These are phyloP conservation scores for Sorex araneus DNA, from an alignment of 2,113 vertebrate species.

Conservation along the genomic window DNA sequence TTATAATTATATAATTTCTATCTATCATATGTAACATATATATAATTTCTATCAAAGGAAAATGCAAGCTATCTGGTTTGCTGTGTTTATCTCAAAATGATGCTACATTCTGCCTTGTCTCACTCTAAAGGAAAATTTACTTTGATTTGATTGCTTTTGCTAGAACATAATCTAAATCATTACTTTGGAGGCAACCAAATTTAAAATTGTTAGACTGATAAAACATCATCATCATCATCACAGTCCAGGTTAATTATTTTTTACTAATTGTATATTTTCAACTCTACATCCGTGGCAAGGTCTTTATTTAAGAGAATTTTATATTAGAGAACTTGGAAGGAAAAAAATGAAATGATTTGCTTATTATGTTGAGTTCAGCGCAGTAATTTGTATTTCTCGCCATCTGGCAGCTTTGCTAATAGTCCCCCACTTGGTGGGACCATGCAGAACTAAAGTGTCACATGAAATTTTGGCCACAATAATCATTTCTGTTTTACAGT, in stretches of 20 bases:
- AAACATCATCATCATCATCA: not conserved
- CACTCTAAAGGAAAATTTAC: not conserved
- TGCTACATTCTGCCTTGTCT: not conserved
- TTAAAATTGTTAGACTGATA: constrained; percentile 26
- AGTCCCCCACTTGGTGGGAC: too few species aligned
- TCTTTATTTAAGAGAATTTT: not conserved
- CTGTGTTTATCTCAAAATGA: constrained; percentile 16
- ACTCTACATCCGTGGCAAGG: not conserved
- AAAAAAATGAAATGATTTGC: not conserved
- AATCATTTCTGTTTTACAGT: too few species aligned
- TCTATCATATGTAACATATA: not conserved
- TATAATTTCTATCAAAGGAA: not conserved
- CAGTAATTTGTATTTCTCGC: too few species aligned
- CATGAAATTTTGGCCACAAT: too few species aligned
- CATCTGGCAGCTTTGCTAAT: too few species aligned
- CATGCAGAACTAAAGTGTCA: too few species aligned
- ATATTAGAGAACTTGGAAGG: not conserved
- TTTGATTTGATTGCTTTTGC: not conserved
- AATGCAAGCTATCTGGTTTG: not conserved
- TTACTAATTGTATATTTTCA: not conserved
- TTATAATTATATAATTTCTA: too few species aligned
- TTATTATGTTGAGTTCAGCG: too few species aligned
- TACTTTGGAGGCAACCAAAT: not conserved
- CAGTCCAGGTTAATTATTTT: not conserved
- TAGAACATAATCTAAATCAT: not conserved